Percentiles rank a stretch among this genome's conserved stretches.
phyloP scores from a whole-genome alignment of 2,113 vertebrate genomes.

The Melospiza melodia region DNA sequence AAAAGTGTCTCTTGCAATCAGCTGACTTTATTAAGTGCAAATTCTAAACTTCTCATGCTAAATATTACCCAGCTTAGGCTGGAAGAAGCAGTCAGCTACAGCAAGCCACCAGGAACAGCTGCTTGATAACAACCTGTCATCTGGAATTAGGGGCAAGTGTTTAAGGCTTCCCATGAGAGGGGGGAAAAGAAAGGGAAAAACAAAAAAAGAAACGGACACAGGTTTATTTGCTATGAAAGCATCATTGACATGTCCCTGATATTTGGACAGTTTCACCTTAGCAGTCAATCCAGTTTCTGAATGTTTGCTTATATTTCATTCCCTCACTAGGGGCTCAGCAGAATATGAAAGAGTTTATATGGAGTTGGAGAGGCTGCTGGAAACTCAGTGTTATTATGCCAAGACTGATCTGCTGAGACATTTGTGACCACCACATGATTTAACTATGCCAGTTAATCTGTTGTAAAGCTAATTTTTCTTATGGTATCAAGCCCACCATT shows the following conservation, averaged over 20 bases:
- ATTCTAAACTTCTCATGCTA: neutral
- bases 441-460: neutral
- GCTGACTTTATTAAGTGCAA: neutral
- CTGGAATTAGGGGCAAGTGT: neutral
- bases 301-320: neutral
- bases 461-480: neutral
- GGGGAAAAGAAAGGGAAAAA: neutral
- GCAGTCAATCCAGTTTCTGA: neutral
- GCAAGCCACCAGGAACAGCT: neutral
- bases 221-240: neutral
- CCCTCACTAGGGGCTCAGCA: neutral
- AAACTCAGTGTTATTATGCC: neutral
- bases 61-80: slow-evolving; percentile 28
- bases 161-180: neutral
- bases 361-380: neutral
- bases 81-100: neutral
- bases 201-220: neutral
- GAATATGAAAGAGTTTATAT: neutral
- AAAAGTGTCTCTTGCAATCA: neutral
- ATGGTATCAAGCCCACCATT: neutral
- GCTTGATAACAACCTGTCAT: neutral
- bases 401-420: neutral
- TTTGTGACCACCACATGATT: neutral
- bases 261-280: neutral
- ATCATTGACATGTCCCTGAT: neutral